Conservation (phyloP, 1,140 invertebrate genomes). For the Nylanderia fulva region DNA sequence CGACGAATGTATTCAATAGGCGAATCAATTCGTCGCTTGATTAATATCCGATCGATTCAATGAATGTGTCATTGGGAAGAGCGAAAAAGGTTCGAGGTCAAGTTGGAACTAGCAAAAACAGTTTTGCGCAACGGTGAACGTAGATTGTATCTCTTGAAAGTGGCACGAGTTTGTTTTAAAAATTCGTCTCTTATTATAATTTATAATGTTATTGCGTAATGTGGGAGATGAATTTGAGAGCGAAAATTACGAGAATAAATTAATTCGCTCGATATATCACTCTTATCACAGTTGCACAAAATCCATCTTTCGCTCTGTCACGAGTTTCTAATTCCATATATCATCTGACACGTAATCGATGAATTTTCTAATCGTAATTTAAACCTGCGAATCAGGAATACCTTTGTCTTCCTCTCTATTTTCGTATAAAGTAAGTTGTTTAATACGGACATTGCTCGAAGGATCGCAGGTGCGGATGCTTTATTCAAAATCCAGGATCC, state of each 20-base stretch:
- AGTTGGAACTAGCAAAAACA: background rate
- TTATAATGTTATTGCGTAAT: background rate
- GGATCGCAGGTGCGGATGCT: background rate
- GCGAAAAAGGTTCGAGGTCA: background rate
- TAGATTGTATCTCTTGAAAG: slow-evolving; percentile 6
- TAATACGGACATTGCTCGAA: slow-evolving; percentile 24
- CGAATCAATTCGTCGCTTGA: background rate
- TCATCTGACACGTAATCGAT: slow-evolving; percentile 3
- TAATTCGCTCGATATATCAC: background rate
- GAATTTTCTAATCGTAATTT: slow-evolving; percentile 3
- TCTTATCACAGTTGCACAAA: background rate
- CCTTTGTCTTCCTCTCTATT: background rate
- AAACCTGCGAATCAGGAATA: background rate
- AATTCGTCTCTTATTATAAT: slow-evolving; percentile 3
- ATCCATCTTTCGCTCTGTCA: no score
- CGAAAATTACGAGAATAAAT: background rate
- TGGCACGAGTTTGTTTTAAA: background rate
- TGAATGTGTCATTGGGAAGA: background rate
- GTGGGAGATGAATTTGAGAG: background rate
- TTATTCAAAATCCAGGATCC: background rate
- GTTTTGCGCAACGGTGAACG: background rate
- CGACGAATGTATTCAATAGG: background rate
- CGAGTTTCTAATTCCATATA: background rate
- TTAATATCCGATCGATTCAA: background rate
- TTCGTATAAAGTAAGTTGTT: slow-evolving; percentile 15